Evolutionary conservation across 2,797 vertebrate genomes (phyloP).

Genomic region (Melanotaenia trifasciata): DNA sequence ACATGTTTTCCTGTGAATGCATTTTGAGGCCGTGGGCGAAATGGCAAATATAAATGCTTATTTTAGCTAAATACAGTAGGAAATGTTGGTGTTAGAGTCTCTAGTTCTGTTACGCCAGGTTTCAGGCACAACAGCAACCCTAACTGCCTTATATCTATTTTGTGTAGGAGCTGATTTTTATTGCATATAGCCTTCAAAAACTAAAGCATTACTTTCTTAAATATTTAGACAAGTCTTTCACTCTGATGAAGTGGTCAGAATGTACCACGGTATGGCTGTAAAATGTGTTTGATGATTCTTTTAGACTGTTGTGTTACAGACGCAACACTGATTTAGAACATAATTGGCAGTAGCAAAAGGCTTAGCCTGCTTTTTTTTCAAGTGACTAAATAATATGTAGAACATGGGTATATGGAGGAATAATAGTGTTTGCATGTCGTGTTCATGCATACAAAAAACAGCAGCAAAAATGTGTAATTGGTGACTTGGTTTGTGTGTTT

Average conservation of each 20-base stretch:
- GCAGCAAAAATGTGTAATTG: conserved; percentile 13
- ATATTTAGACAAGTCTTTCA: conserved; percentile 20
- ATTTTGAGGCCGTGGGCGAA: conserved; percentile 59
- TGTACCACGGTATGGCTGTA: conserved; percentile 17
- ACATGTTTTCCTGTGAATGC: conserved; percentile 58
- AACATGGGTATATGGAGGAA: conserved; percentile 27
- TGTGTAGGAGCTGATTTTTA: conserved; percentile 4
- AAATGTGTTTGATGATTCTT: conserved; percentile 26
- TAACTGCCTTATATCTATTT: not conserved
- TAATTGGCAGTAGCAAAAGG: conserved; percentile 51
- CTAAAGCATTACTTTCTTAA: conserved; percentile 3
- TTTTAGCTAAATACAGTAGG: conserved; percentile 36
- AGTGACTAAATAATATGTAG: conserved; percentile 49
- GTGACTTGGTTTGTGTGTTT: conserved; percentile 10
- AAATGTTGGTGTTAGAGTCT: conserved; percentile 7
- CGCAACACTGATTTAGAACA: conserved; percentile 45
- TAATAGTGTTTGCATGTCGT: conserved; percentile 19
- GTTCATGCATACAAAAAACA: conserved; percentile 20
- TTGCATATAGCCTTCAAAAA: conserved; percentile 1
- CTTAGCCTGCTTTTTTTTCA: conserved; percentile 41
- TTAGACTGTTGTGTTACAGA: conserved; percentile 40
- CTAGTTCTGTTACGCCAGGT: not conserved
- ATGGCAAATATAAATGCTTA: conserved; percentile 43
- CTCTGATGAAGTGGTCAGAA: conserved; percentile 23
- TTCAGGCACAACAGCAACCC: not conserved